Evolutionary conservation across 2,797 vertebrate species (phyloP).

Genomic region (Thunnus albacares): DNA sequence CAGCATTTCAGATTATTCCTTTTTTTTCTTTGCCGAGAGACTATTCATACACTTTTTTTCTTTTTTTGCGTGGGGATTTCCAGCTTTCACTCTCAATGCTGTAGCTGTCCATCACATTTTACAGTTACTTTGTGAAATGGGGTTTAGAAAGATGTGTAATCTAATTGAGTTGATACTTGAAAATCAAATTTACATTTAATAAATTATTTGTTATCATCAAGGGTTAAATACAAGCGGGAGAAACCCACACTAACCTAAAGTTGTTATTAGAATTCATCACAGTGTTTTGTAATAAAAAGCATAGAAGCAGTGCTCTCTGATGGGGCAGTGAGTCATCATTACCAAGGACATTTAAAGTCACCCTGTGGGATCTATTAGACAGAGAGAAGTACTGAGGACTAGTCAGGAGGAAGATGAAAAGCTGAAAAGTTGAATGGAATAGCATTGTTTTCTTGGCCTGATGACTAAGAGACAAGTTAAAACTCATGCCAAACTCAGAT

Average conservation of each 20-base stretch:
- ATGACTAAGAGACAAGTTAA: background rate
- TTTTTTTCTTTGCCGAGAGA: too few species aligned
- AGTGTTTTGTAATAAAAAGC: background rate
- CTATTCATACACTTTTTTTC: too few species aligned
- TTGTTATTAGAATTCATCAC: background rate
- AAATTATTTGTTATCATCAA: too few species aligned
- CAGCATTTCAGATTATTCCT: too few species aligned
- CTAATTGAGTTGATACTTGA: too few species aligned
- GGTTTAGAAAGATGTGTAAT: too few species aligned
- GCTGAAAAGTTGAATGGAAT: background rate
- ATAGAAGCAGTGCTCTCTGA: background rate
- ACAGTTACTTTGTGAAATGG: too few species aligned
- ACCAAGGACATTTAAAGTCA: background rate
- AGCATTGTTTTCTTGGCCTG: background rate
- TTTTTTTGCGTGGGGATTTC: too few species aligned
- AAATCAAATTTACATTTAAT: too few species aligned
- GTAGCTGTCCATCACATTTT: too few species aligned
- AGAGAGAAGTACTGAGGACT: background rate
- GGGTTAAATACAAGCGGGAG: too few species aligned
- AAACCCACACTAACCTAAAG: background rate
- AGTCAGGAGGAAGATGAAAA: background rate
- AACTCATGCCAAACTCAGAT: background rate
- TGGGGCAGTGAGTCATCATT: background rate
- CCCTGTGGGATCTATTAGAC: background rate
- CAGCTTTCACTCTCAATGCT: too few species aligned